Evolutionary conservation across 2,888 invertebrate genomes (phyloP), one percentile per base, ranked within the genome.

Genomic region (Lottia gigantea): DNA sequence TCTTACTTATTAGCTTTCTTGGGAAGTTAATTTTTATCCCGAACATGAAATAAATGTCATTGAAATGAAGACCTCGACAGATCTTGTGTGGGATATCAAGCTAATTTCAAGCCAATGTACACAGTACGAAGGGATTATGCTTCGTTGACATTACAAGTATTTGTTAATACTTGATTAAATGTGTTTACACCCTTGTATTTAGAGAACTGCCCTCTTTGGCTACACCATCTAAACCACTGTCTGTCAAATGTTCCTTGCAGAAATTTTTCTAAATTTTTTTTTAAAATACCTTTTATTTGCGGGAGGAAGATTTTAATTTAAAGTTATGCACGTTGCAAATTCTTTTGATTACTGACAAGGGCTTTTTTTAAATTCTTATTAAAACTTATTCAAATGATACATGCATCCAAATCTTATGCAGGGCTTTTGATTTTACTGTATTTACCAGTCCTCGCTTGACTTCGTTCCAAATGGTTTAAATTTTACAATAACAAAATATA

Each of bases 111-210:
- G 55, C 55, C 64, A 55, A 61, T 55, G 65, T 65, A 70, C 70
- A 70, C 65, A 70, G 65, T 49, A 25, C 40, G 55, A 45, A 31
- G n/a, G 64, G 64, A 65, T 65, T 65, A 65, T 46, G 46, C 55
- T 49, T 25, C 26, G 65, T 70, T 46, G 47, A 70, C 65, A 40
- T 70, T 64, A 65, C 70, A 65, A 61, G 65, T 70, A 49, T 64
- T 64, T 61, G 47, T 40, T 70, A 70, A 70, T 70, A 65, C 70
- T 65, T 49, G 55, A 31, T 65, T 65, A 64, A 70, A 70, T 55
- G 46, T 70, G 70, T 70, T 70, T 70, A 70, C 70, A 70, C 70
- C 70, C 70, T 70, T 40, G 26, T 65, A 65, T 70, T 68, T 68
- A 68, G 68, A 68, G 49, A 64, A 64, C 62, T 45, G 68, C 63